Base-by-base conservation (phyloP, 2,888 invertebrate species). In the Pammene aurita region DNA sequence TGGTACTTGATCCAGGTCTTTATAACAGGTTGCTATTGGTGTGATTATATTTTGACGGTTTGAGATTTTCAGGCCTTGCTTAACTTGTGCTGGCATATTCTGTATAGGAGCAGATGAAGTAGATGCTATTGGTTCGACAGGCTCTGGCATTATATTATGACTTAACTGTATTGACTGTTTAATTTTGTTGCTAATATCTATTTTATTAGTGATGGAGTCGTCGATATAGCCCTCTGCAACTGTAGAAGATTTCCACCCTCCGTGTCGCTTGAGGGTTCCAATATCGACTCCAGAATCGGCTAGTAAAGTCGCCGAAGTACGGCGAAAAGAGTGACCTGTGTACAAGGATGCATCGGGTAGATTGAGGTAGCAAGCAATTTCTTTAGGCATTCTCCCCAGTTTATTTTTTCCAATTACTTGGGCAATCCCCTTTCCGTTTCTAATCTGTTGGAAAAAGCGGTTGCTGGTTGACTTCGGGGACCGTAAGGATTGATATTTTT, bases 221-320 rank as follows among this genome's bases (percentile, higher is more conserved):
- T 60, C 48, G 0, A 60, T 26, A 14, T 60, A 60, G 6, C 60
- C 48, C 4, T 61, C 48, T 14, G 60, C 60, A 13, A 61, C 48
- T 2, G 5, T 61, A 16, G 35, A 35, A 1, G 60, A 61, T 13
- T 38, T 61, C 60, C 60, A 61, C 10, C 60, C 46, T 7, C 46
- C 46, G 2, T 46, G 46, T 14, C 46, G 1, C 14, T 46, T 46
- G 0, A 46, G 14, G 5, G 46, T 46, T 14, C 1, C 0, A 14
- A 46, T n/a, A 46, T 46, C 46, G 0, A 14, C 14, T 4, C 46
- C 46, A 7, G 46, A n/a, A 14, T 46, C n/a, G 6, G 46, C 46
- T 1, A 46, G 46, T 14, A 46, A 46, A 7, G 46, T 46, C 5
- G 46, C 46, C 1, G 46, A 46, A 46, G 46, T 46, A 5, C 46